Evolutionary conservation across 1,140 invertebrate genomes (phyloP).

Genomic region (Lepidurus arcticus): DNA sequence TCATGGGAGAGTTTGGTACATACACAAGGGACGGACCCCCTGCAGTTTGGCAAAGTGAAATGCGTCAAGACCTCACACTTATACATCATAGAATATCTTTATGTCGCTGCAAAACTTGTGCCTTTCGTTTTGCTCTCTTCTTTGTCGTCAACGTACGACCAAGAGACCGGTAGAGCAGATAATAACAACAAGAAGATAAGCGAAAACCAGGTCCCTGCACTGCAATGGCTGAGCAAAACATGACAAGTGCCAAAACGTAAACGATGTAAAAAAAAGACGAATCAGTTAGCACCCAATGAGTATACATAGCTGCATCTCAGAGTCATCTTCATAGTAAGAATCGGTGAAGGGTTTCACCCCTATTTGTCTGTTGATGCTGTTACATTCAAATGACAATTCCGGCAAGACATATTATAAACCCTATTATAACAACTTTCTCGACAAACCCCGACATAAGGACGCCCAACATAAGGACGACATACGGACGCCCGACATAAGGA

Average conservation of each 20-base stretch:
- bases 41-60: not conserved
- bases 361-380: not conserved
- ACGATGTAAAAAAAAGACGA: not conserved
- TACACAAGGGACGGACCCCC: not conserved
- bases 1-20: not conserved
- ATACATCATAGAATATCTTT: not conserved
- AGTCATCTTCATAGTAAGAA: not conserved
- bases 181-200: slow-evolving; percentile 9
- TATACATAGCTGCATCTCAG: not conserved
- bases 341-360: not conserved
- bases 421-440: too few species aligned
- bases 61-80: slow-evolving; percentile 18
- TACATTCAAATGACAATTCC: not conserved
- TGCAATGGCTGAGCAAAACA: not conserved
- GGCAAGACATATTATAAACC: too few species aligned
- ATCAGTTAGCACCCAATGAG: not conserved
- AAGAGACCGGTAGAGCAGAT: not conserved
- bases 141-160: not conserved
- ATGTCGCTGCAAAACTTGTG: not conserved
- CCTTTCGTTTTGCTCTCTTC: not conserved
- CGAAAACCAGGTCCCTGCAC: not conserved
- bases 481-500: too few species aligned
- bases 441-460: too few species aligned
- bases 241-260: not conserved
- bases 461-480: too few species aligned